Evolutionary conservation across 2,888 invertebrate genomes (phyloP).

Genomic region (Macaria notata): DNA sequence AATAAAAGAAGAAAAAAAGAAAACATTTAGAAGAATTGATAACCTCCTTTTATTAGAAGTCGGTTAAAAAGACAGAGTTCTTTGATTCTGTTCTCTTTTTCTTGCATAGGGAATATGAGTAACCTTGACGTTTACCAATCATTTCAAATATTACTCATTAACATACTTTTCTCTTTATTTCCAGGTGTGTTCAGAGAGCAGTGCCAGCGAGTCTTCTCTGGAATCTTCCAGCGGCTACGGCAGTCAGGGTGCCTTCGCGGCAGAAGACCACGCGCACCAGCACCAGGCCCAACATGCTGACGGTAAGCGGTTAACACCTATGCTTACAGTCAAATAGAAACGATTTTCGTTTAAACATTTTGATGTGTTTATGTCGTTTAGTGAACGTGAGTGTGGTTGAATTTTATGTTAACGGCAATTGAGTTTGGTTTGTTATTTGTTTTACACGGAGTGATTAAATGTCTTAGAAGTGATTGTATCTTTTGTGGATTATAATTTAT

Average conservation of each 20-base stretch:
- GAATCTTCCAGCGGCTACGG: slow-evolving; percentile 90
- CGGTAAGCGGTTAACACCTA: slow-evolving; percentile 54
- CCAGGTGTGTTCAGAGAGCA: slow-evolving; percentile 81
- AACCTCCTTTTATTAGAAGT: too few species aligned
- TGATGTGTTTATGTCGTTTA: slow-evolving; percentile 5
- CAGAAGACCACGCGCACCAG: slow-evolving; percentile 74
- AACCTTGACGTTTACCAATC: too few species aligned
- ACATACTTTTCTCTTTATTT: slow-evolving; percentile 8
- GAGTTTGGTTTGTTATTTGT: slow-evolving; percentile 2
- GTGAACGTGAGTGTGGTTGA: slow-evolving; percentile 11
- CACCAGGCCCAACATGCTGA: slow-evolving; percentile 66
- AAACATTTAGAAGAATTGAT: too few species aligned
- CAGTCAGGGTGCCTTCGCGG: slow-evolving; percentile 87
- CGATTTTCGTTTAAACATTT: slow-evolving; percentile 18
- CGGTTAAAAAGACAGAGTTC: too few species aligned
- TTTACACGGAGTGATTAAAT: too few species aligned
- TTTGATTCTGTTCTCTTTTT: too few species aligned
- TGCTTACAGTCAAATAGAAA: slow-evolving; percentile 14
- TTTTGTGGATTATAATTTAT: too few species aligned
- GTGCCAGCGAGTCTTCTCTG: slow-evolving; percentile 88
- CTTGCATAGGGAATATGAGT: too few species aligned
- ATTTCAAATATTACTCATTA: too few species aligned
- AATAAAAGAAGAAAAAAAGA: too few species aligned
- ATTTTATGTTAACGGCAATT: slow-evolving; percentile 6
- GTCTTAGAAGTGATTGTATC: too few species aligned